Evolutionary conservation across 37 sponge, comb jelly and placozoan species (phyloP), one percentile per base, ranked within the genome.

Genomic region (Oscarella lobularis): DNA sequence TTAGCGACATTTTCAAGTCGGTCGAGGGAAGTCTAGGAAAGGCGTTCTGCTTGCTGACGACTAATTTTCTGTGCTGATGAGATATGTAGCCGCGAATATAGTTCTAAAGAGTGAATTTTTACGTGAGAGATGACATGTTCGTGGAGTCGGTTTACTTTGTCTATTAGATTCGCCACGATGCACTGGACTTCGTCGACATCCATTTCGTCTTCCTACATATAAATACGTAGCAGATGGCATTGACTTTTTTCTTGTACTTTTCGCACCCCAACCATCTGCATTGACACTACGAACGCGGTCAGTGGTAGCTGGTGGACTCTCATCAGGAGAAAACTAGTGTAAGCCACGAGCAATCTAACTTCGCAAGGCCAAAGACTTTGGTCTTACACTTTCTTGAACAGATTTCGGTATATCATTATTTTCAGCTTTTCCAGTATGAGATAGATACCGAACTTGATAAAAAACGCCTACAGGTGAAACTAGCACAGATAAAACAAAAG

Each of bases 351-450:
- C 9, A 9, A 9, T 20, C 9, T 27, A 27, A 9, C 9, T 48
- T 48, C 9, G 20, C 20, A 48, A 9, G 14, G 20, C 9, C 20
- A 48, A 48, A 9, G 14, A 48, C 60, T 27, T 27, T 48, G 14
- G 20, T 48, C 85, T 78, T 84, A 96, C 83, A 96, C 90, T 85
- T 85, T 84, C 88, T 96, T 96, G 81, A 96, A 96, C 29, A 96
- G 90, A 38, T 96, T 96, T 38, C 98, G 41, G 67, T 86, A 87
- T 3, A 86, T 83, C 31, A 96, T 76, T n/a, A 89, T 79, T 66
- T 83, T 90, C 67, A 96, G 73, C 78, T 90, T 96, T 71, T 92
- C 87, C 41, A 96, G 81, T 3, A 96, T 90, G 36, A 96, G 80
- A 75, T 90, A 92, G 31, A 93, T 88, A 1, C 93, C 90, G 48